Base-by-base conservation (phyloP, 2,888 invertebrate species). In the Erynnis tages region DNA sequence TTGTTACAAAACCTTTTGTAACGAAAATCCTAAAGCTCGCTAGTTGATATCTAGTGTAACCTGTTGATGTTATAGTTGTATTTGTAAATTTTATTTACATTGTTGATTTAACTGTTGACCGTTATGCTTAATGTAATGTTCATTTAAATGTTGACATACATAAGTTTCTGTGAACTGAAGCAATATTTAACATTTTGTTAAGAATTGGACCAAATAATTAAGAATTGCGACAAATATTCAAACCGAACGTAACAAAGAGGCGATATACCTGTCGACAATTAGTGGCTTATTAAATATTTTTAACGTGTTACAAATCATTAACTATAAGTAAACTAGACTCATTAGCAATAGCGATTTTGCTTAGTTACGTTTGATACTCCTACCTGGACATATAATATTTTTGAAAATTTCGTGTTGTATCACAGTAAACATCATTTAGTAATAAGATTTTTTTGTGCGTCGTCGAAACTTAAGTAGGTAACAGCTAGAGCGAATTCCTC, bases 401-500 rank as follows among this genome's bases (percentile, higher is more conserved):
- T 47, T 47, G 37, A 47, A 38, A 30, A 19, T 30, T 47, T 37
- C 46, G 37, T 47, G 47, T 47, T 47, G 17, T 17, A 32, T 37
- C 30, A 23, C n/a, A 29, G 38, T 47, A 29, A 47, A 38, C 17
- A 19, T 47, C 19, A 17, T 4, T 10, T 32, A 16, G n/a, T 16
- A 29, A 37, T 43, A 48, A 48, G 47, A 7, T n/a, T 11, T 19
- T 35, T 29, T 29, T 19, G 29, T 47, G 46, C 37, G 46, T 38
- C n/a, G 47, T 38, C 27, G 29, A 14, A 23, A 32, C 19, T 38
- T 40, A 48, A 48, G 21, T 48, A 48, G 48, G 59, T 52, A 55
- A 58, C 59, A 55, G 63, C 63, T 62, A 61, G 65, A 52, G 55
- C 41, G 57, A 38, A 47, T 43, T 54, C 56, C 61, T 62, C 59